Conservation (phyloP, 2,113 vertebrate species). For the Puntigrus tetrazona region DNA sequence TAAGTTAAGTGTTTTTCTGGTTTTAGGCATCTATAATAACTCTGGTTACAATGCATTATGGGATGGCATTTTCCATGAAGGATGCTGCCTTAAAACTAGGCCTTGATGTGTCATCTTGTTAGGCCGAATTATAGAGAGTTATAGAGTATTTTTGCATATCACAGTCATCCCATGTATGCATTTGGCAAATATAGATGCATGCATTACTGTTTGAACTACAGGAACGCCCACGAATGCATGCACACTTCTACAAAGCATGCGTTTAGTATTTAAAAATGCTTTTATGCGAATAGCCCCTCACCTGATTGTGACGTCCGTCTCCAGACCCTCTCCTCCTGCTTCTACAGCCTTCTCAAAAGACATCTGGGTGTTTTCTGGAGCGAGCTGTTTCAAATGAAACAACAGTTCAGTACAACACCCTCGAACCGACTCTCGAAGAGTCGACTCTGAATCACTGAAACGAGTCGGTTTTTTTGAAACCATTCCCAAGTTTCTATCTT, state of each 20-base stretch:
- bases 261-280: neutral
- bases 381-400: conserved; percentile 70
- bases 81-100: neutral
- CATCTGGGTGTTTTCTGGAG: conserved; percentile 91
- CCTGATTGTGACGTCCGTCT: conserved; percentile 89
- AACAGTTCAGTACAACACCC: neutral
- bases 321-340: conserved; percentile 79
- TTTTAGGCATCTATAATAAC: too few relatives aligned
- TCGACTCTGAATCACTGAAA: too few relatives aligned
- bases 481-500: too few relatives aligned
- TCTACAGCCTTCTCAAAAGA: conserved; percentile 89
- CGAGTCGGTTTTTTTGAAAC: too few relatives aligned
- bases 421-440: too few relatives aligned
- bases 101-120: neutral
- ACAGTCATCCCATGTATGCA: neutral
- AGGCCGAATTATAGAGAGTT: neutral
- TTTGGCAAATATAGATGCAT: neutral
- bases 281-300: conserved; percentile 57
- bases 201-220: neutral
- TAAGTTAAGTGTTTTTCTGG: too few relatives aligned
- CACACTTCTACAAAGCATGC: neutral
- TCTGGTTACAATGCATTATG: too few relatives aligned
- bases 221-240: neutral
- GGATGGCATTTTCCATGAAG: neutral
- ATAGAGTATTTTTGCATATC: neutral